Evolutionary conservation across 2,888 invertebrate genomes (phyloP).

Genomic region (Agriotes lineatus): DNA sequence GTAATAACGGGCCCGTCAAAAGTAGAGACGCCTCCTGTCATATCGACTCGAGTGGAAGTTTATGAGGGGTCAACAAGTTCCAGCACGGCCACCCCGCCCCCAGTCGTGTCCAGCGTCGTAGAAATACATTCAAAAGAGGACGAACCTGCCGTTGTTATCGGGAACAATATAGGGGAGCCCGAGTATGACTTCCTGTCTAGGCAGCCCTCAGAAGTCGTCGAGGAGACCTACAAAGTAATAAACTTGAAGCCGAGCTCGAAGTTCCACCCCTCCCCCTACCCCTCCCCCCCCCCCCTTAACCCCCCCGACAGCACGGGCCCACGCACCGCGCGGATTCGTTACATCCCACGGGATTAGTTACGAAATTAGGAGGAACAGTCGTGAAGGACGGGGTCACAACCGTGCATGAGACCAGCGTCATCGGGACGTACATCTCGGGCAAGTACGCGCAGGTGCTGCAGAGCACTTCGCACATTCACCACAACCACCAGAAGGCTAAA

Average conservation of each 20-base stretch:
- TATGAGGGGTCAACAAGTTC: slow-evolving; percentile 55
- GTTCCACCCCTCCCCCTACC: slow-evolving; percentile 67
- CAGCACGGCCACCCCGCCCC: slow-evolving; percentile 52
- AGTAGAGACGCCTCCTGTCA: slow-evolving; percentile 49
- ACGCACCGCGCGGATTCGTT: slow-evolving; percentile 71
- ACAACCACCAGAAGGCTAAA: slow-evolving; percentile 68
- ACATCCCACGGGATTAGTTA: slow-evolving; percentile 84
- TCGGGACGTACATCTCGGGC: slow-evolving; percentile 88
- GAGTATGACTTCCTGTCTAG: slow-evolving; percentile 88
- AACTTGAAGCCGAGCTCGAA: slow-evolving; percentile 81
- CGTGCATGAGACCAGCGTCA: slow-evolving; percentile 89
- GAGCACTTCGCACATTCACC: slow-evolving; percentile 80
- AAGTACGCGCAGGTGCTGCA: slow-evolving; percentile 91
- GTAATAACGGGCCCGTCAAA: slow-evolving; percentile 53
- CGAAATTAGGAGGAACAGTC: slow-evolving; percentile 86
- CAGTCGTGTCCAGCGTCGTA: slow-evolving; percentile 70
- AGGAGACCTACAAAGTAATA: slow-evolving; percentile 87
- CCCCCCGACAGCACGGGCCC: slow-evolving; percentile 66
- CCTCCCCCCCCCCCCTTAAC: slow-evolving; percentile 61
- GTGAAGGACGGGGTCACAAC: slow-evolving; percentile 87
- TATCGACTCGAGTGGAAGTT: slow-evolving; percentile 59
- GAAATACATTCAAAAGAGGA: slow-evolving; percentile 69
- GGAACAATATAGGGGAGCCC: slow-evolving; percentile 83
- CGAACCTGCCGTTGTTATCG: slow-evolving; percentile 72
- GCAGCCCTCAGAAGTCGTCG: slow-evolving; percentile 86